Evolutionary conservation across 2,797 vertebrate species (phyloP), one percentile per base, ranked within the genome.

Genomic region (Schizopygopsis pylzovi): DNA sequence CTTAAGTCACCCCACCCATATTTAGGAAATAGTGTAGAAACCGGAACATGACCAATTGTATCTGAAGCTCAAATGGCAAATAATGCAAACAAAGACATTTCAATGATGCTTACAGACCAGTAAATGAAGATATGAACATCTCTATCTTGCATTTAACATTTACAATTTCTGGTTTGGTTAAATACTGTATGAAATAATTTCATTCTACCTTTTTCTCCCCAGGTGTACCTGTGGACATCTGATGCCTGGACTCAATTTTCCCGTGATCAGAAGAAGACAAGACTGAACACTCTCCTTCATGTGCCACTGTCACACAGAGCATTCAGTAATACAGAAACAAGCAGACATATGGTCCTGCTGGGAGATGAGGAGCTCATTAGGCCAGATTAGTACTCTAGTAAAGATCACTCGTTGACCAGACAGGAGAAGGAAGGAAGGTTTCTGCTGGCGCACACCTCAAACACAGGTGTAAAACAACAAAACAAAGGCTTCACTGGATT

Each of bases 301-400:
- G 28, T 13, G 18, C 28, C 54, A 65, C 22, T 47, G 56, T 45
- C 79, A n/a, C 79, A 83, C 33, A 77, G 25, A 75, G n/a, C 49
- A 56, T 2, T 75, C 78, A 82, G 41, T 54, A 81, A 81, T 2
- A 79, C 78, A 82, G 41, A 70, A 81, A 81, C 63, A 71, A 45
- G 33, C 72, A 49, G 33, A 65, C 88, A 89, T 89, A 86, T 86
- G 86, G 85, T 76, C 79, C 82, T 59, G 77, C 75, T 83, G 85
- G 33, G 52, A 70, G 33, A 43, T 71, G 13, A 79, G 41, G 65
- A 81, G 49, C 22, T 63, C 25, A 71, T 49, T 70, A 59, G 71
- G 16, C 20, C 72, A 82, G 63, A 70, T 76, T 83, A 76, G 25
- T 22, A 45, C 70, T 61, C 33, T n/a, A 22, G 39, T 37, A 47